Evolutionary conservation across 2,888 invertebrate species (phyloP).

Genomic region (Xanthia icteritia): DNA sequence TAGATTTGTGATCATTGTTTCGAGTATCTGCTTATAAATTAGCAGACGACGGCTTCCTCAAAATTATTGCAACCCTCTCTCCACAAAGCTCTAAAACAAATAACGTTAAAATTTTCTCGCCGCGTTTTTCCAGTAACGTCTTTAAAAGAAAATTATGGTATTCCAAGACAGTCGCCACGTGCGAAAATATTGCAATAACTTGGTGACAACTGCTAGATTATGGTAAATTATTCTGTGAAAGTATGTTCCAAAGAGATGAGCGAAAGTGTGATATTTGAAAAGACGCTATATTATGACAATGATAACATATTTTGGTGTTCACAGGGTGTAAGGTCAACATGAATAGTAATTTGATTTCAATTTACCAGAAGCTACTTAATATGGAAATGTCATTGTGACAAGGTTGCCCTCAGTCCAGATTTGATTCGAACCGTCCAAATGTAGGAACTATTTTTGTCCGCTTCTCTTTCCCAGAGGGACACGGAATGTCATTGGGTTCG

Average conservation of each 20-base stretch:
- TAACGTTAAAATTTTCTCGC: neutral
- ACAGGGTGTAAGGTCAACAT: neutral
- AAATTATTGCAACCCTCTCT: too few relatives aligned
- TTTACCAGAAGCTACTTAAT: neutral
- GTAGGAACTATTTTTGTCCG: slow-evolving; percentile 16
- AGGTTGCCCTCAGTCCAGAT: neutral
- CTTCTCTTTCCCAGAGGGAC: neutral
- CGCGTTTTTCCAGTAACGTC: neutral
- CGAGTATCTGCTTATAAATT: neutral
- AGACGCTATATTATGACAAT: neutral
- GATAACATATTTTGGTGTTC: slow-evolving; percentile 14
- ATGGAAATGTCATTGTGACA: slow-evolving; percentile 22
- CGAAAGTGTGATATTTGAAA: neutral
- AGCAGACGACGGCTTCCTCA: neutral
- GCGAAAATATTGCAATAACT: slow-evolving; percentile 21
- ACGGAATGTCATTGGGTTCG: neutral
- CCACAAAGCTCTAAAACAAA: neutral
- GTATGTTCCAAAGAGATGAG: slow-evolving; percentile 8
- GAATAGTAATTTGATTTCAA: neutral
- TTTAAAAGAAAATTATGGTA: neutral
- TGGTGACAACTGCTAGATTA: slow-evolving; percentile 21
- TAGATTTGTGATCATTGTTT: too few relatives aligned
- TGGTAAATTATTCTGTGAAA: slow-evolving; percentile 39
- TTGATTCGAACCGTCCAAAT: slow-evolving; percentile 6
- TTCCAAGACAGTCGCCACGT: neutral